Percentiles rank a stretch among this genome's conserved stretches.
phyloP scores from a whole-genome alignment of 2,888 invertebrate species.

The Drosophila crucigera region DNA sequence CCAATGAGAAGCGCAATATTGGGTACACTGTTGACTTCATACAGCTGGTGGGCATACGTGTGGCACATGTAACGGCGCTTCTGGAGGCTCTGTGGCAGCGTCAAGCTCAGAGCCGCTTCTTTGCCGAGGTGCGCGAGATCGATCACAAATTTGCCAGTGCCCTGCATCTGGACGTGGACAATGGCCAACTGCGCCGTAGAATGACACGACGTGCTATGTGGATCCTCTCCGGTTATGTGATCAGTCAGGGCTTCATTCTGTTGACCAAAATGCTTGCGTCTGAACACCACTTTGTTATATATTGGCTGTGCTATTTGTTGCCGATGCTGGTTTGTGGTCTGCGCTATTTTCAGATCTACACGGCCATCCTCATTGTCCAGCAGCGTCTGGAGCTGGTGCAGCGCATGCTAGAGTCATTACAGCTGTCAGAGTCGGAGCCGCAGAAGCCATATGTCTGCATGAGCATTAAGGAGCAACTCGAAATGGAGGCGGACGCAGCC shows the following conservation, averaged over 20 bases:
- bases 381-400: conserved; percentile 75
- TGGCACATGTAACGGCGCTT: conserved; percentile 76
- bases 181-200: conserved; percentile 52
- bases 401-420: conserved; percentile 59
- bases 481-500: conserved; percentile 14
- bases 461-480: conserved; percentile 27
- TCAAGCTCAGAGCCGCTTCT: conserved; percentile 58
- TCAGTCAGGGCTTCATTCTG: conserved; percentile 69
- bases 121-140: conserved; percentile 72
- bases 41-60: conserved; percentile 80
- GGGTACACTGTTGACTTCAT: conserved; percentile 81
- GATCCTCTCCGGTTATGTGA: conserved; percentile 67
- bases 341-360: conserved; percentile 83
- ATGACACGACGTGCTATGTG: conserved; percentile 41
- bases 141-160: conserved; percentile 76
- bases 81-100: conserved; percentile 75
- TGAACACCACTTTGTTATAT: conserved; percentile 48
- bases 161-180: conserved; percentile 72
- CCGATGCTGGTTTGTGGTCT: conserved; percentile 76
- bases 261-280: conserved; percentile 48
- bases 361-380: conserved; percentile 71
- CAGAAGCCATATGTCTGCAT: conserved; percentile 15
- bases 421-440: conserved; percentile 24
- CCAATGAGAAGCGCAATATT: conserved; percentile 47
- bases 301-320: conserved; percentile 78